Conservation (phyloP, 1,140 invertebrate genomes). For the Drosophila littoralis region DNA sequence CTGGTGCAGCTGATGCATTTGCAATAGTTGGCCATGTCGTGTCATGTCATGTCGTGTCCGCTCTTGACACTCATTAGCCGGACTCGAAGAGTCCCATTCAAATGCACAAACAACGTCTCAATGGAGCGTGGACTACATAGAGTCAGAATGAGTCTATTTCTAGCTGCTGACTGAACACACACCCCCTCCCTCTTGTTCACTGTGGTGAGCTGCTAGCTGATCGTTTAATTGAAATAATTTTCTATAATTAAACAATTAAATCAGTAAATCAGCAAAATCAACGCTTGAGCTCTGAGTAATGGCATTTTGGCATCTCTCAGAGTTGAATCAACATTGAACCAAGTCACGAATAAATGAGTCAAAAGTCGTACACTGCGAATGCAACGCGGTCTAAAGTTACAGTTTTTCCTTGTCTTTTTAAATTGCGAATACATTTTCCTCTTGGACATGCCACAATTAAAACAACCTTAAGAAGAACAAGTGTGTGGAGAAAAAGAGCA, state of each 20-base stretch:
- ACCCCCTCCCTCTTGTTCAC: no score
- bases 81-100: constrained; percentile 6
- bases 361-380: constrained; percentile 2
- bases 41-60: constrained; percentile 42
- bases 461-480: no score
- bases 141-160: constrained; percentile 14
- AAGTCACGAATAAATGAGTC: constrained; percentile 46
- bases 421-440: no score
- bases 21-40: constrained; percentile 32
- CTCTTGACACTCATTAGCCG: constrained; percentile 44
- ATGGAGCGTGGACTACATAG: constrained; percentile 29
- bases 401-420: no score
- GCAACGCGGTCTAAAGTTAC: neutral
- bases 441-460: no score
- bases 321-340: constrained; percentile 9
- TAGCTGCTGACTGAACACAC: neutral
- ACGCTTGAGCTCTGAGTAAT: constrained; percentile 30
- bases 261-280: constrained; percentile 42
- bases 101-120: constrained; percentile 4
- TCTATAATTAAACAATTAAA: constrained; percentile 65
- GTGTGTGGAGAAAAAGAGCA: no score
- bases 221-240: constrained; percentile 52
- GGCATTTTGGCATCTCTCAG: constrained; percentile 18
- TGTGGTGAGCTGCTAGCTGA: neutral
- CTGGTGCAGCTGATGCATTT: constrained; percentile 14